These are phyloP conservation scores for Tuta absoluta DNA, from an alignment of 2,888 invertebrate species.

Conservation along the genomic window DNA sequence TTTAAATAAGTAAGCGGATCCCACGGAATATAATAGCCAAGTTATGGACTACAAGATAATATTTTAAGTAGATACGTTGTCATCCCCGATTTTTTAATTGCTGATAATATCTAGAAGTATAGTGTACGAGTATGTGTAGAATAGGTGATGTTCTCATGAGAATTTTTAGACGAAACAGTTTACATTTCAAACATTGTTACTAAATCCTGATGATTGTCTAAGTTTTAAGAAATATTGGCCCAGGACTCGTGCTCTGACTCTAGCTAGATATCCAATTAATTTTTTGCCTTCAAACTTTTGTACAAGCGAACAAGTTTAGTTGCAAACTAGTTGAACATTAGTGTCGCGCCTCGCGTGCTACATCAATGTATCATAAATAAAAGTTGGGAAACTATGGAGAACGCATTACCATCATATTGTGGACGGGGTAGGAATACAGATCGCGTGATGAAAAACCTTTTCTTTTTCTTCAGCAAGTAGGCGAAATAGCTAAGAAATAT, in stretches of 20 bases:
- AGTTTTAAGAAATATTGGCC: too few species aligned
- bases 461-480: conserved; percentile 16
- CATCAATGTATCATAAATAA: conserved; percentile 54
- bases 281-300: conserved; percentile 34
- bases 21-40: conserved; percentile 12
- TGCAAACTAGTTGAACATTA: conserved; percentile 53
- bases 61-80: background rate
- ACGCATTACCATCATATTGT: conserved; percentile 51
- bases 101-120: background rate
- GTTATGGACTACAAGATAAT: conserved; percentile 10
- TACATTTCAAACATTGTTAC: too few species aligned
- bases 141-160: too few species aligned
- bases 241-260: too few species aligned
- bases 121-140: background rate
- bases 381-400: conserved; percentile 39
- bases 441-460: conserved; percentile 36
- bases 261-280: conserved; percentile 15
- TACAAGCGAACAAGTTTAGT: conserved; percentile 43
- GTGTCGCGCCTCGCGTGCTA: conserved; percentile 53
- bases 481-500: too few species aligned
- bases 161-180: too few species aligned
- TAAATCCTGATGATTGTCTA: too few species aligned
- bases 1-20: conserved; percentile 12
- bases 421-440: conserved; percentile 48
- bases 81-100: background rate